A percentile compares a stretch with the other conserved stretches of the same genome.
phyloP scores from a whole-genome alignment of 2,113 vertebrate genomes.

The Argyrosomus japonicus region DNA sequence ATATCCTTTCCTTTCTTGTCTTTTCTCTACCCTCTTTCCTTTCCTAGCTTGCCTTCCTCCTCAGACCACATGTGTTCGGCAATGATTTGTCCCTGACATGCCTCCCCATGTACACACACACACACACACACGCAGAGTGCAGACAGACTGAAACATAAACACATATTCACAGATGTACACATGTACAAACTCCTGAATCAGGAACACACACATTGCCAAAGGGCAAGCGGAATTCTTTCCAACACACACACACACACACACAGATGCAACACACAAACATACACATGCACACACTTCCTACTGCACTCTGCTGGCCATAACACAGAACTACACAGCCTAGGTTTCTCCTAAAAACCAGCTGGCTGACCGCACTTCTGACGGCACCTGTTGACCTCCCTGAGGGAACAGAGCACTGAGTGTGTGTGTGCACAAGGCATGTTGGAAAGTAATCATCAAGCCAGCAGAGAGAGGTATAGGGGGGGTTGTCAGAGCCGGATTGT shows the following conservation, averaged over 20 bases:
- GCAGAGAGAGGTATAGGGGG: neutral
- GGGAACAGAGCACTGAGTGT: neutral
- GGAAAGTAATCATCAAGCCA: conserved; percentile 58
- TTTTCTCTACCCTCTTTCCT: neutral
- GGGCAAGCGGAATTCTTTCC: conserved; percentile 47
- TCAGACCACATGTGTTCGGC: conserved; percentile 63
- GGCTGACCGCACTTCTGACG: neutral
- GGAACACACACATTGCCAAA: conserved; percentile 63
- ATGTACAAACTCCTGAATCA: conserved; percentile 54
- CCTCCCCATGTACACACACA: conserved; percentile 10
- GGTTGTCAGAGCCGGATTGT: conserved; percentile 21
- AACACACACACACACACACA: conserved; percentile 7
- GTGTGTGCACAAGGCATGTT: conserved; percentile 28
- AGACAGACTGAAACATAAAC: conserved; percentile 66
- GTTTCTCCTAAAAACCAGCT: neutral
- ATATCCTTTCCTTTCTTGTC: no score
- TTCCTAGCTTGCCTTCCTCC: neutral
- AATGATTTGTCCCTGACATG: conserved; percentile 28
- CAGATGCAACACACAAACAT: neutral
- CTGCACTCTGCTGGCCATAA: conserved; percentile 65
- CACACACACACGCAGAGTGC: neutral
- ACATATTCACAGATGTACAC: conserved; percentile 65
- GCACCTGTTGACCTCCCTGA: conserved; percentile 43
- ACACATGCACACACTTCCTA: neutral
- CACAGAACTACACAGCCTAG: conserved; percentile 5